These are phyloP conservation scores for Apostichopus parvimensis DNA, from an alignment of 35 echinoderm and acorn worm species.

Conservation along the genomic window DNA sequence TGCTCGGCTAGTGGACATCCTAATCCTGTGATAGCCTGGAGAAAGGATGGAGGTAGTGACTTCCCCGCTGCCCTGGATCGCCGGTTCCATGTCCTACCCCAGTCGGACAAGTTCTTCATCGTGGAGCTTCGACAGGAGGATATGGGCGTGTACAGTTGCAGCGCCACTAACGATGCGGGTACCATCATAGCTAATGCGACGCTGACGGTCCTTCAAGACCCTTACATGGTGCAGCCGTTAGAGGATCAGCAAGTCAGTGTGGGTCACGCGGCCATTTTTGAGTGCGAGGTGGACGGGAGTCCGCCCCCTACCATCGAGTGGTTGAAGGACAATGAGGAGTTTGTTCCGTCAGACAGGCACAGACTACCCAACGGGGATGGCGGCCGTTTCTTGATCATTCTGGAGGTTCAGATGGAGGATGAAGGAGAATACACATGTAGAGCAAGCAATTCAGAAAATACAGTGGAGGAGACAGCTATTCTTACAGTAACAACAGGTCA, in stretches of 20 bases:
- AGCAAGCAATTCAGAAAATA: constrained; percentile 65
- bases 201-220: constrained; percentile 79
- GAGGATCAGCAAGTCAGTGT: constrained; percentile 50
- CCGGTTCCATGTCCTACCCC: constrained; percentile 71
- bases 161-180: constrained; percentile 83
- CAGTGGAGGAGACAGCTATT: constrained; percentile 45
- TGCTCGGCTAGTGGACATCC: constrained; percentile 90
- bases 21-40: constrained; percentile 88
- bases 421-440: constrained; percentile 77
- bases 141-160: constrained; percentile 93
- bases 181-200: constrained; percentile 90
- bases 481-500: constrained; percentile 66
- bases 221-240: constrained; percentile 60
- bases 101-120: constrained; percentile 88
- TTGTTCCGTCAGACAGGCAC: constrained; percentile 58
- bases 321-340: constrained; percentile 66
- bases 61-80: constrained; percentile 90
- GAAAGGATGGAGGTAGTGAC: constrained; percentile 90
- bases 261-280: constrained; percentile 72
- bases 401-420: constrained; percentile 54
- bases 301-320: constrained; percentile 76
- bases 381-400: constrained; percentile 75
- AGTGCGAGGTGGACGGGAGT: constrained; percentile 75
- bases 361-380: constrained; percentile 56
- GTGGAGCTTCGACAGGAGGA: constrained; percentile 65